Evolutionary conservation across 2,797 vertebrate species (phyloP).

Genomic region (Varecia variegata): DNA sequence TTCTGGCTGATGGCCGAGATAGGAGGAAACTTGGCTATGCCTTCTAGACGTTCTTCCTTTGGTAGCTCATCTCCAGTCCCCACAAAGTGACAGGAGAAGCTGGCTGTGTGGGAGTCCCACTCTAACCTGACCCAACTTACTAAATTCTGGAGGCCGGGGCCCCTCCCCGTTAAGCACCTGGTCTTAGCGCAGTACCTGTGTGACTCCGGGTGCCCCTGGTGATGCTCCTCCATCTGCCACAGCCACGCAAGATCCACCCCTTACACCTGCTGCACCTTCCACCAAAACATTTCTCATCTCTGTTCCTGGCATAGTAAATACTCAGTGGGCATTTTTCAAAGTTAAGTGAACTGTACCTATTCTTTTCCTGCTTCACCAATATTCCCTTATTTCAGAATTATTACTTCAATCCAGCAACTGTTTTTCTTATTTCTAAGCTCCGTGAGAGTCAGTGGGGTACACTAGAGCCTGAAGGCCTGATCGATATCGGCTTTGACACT

Average conservation of each 20-base stretch:
- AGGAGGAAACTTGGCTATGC: constrained; percentile 51
- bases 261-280: background rate
- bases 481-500: background rate
- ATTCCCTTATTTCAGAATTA: background rate
- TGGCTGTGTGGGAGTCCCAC: background rate
- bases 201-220: background rate
- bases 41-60: constrained; percentile 42
- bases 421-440: background rate
- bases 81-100: background rate
- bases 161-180: background rate
- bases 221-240: background rate
- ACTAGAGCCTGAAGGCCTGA: background rate
- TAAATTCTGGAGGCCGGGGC: background rate
- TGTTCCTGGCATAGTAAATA: background rate
- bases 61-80: background rate
- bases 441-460: background rate
- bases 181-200: background rate
- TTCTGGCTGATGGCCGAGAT: constrained; percentile 52
- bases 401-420: background rate
- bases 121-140: background rate
- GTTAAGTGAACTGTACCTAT: background rate
- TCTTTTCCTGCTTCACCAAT: background rate
- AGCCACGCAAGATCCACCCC: background rate
- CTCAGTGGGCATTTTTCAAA: background rate
- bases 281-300: background rate